phyloP scores from a whole-genome alignment of 2,888 invertebrate species.

The Volucella zonaria region DNA sequence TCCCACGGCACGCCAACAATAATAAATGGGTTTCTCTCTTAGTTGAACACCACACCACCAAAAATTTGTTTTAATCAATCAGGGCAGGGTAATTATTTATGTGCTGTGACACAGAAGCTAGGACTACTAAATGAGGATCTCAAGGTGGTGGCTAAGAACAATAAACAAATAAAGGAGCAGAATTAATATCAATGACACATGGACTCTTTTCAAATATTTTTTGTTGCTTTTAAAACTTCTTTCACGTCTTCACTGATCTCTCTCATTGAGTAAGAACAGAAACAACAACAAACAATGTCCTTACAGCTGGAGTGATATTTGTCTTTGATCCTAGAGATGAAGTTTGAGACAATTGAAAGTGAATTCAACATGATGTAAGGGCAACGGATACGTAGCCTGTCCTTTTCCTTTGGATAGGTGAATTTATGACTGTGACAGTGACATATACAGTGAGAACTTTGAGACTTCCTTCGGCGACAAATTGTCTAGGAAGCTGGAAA shows the following conservation, averaged over 20 bases:
- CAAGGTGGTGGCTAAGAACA: slow-evolving; percentile 45
- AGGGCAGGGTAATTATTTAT: slow-evolving; percentile 60
- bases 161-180: slow-evolving; percentile 35
- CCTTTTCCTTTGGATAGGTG: slow-evolving; percentile 16
- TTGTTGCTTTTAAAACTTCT: background rate
- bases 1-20: slow-evolving; percentile 20
- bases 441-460: slow-evolving; percentile 47
- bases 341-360: slow-evolving; percentile 61
- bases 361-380: slow-evolving; percentile 57
- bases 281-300: slow-evolving; percentile 27
- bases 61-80: slow-evolving; percentile 49
- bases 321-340: slow-evolving; percentile 58
- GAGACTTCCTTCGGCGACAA: slow-evolving; percentile 51
- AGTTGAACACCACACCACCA: slow-evolving; percentile 21
- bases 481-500: slow-evolving; percentile 43
- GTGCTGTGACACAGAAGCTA: slow-evolving; percentile 34
- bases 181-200: slow-evolving; percentile 49
- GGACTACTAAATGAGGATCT: slow-evolving; percentile 23
- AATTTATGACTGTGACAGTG: slow-evolving; percentile 64
- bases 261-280: slow-evolving; percentile 1
- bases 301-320: slow-evolving; percentile 55
- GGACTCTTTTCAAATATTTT: background rate
- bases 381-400: slow-evolving; percentile 9
- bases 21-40: slow-evolving; percentile 41
- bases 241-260: slow-evolving; percentile 12